Conservation (phyloP, 2,888 invertebrate species). For the Nipponacmea schrenckii region DNA sequence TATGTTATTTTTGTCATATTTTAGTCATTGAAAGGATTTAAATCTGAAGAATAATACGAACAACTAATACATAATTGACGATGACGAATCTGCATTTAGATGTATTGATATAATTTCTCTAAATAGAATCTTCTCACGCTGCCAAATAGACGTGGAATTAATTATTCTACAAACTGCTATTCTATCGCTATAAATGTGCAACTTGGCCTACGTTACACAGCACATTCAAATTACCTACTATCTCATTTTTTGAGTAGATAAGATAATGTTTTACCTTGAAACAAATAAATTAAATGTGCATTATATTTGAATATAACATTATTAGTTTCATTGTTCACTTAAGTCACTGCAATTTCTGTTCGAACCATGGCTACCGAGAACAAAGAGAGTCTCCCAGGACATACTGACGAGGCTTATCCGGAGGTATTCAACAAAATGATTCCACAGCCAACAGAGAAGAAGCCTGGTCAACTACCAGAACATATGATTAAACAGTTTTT, state of each 20-base stretch:
- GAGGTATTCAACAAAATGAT: conserved; percentile 45
- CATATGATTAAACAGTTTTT: conserved; percentile 48
- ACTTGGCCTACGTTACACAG: too few relatives aligned
- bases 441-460: conserved; percentile 39
- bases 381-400: conserved; percentile 20
- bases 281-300: background rate
- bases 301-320: background rate
- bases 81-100: too few relatives aligned
- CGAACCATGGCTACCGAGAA: background rate
- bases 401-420: conserved; percentile 27
- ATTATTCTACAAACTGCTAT: too few relatives aligned
- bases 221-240: too few relatives aligned
- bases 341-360: background rate
- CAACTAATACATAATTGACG: too few relatives aligned
- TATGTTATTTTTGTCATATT: too few relatives aligned
- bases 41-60: too few relatives aligned
- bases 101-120: too few relatives aligned
- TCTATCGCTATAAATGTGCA: too few relatives aligned
- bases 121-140: too few relatives aligned
- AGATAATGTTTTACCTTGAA: background rate
- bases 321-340: background rate
- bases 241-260: background rate
- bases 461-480: conserved; percentile 53
- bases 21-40: too few relatives aligned
- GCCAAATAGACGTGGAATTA: too few relatives aligned